These are phyloP conservation scores for Glomeris maerens DNA, from an alignment of 1,140 invertebrate genomes.

Conservation along the genomic window DNA sequence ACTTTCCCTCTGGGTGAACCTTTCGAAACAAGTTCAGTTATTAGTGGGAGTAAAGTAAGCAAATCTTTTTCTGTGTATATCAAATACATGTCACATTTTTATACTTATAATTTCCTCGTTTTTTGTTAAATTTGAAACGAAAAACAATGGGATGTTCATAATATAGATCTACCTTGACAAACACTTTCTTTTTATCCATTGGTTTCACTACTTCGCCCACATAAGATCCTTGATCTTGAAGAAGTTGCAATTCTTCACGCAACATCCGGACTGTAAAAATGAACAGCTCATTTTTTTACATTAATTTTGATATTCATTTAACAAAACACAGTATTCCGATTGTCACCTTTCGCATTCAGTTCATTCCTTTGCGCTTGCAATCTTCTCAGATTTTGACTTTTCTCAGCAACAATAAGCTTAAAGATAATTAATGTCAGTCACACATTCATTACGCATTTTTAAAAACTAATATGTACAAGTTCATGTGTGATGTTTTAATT, in stretches of 20 bases:
- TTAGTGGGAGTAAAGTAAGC: too few species aligned
- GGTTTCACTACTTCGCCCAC: slow-evolving; percentile 99
- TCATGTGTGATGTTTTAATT: slow-evolving; percentile 5
- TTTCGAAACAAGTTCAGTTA: slow-evolving; percentile 19
- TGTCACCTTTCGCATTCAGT: slow-evolving; percentile 90
- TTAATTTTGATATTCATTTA: slow-evolving; percentile 1
- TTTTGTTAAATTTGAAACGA: background rate
- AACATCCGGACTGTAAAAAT: slow-evolving; percentile 73
- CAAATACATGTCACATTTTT: too few species aligned
- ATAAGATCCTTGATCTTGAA: slow-evolving; percentile 99
- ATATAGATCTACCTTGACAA: slow-evolving; percentile 60
- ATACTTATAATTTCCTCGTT: too few species aligned
- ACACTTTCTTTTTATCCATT: slow-evolving; percentile 99
- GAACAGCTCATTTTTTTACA: slow-evolving; percentile 9
- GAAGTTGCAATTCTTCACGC: slow-evolving; percentile 87
- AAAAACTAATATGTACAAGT: background rate
- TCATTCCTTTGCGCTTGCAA: slow-evolving; percentile 98
- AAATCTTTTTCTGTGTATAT: too few species aligned
- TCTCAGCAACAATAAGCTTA: slow-evolving; percentile 85
- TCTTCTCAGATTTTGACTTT: slow-evolving; percentile 91
- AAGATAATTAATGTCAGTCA: too few species aligned
- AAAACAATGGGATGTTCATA: background rate
- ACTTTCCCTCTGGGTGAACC: slow-evolving; percentile 99
- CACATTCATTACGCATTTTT: background rate
- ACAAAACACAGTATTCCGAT: too few species aligned